Conservation (phyloP, 2,888 invertebrate genomes). For the Teleogryllus oceanicus region DNA sequence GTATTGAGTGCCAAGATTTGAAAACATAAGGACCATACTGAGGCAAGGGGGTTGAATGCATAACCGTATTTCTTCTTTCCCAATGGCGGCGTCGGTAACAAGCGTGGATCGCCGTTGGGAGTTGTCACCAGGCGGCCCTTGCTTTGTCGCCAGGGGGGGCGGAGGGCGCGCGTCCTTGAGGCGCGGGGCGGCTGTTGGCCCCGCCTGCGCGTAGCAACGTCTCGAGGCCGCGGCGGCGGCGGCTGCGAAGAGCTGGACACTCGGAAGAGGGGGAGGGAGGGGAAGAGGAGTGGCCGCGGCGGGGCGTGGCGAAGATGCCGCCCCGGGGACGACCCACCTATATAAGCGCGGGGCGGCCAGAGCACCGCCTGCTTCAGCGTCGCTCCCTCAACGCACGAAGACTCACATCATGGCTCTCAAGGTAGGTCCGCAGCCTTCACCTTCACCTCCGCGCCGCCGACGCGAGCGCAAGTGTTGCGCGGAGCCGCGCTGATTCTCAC, state of each 20-base stretch:
- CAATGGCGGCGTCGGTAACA: too few species aligned
- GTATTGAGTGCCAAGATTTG: too few species aligned
- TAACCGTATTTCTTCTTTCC: too few species aligned
- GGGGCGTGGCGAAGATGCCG: neutral
- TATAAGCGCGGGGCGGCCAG: neutral
- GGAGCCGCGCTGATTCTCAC: too few species aligned
- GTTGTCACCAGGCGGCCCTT: too few species aligned
- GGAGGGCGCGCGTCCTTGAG: neutral
- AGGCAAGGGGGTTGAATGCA: too few species aligned
- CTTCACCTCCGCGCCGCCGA: neutral
- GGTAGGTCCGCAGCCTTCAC: neutral
- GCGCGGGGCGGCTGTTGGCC: neutral
- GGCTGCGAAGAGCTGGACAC: neutral
- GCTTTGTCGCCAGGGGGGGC: too few species aligned
- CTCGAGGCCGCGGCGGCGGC: constrained; percentile 11
- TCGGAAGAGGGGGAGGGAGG: neutral
- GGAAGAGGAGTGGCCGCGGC: neutral
- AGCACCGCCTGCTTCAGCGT: neutral
- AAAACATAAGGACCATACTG: too few species aligned
- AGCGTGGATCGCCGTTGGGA: too few species aligned
- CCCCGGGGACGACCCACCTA: neutral
- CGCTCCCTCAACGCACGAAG: neutral
- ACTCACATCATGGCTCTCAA: neutral
- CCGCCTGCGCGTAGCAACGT: neutral
- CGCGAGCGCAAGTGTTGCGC: too few species aligned